Evolutionary conservation across 1,140 invertebrate species (phyloP).

Genomic region (Hycleus cichorii): DNA sequence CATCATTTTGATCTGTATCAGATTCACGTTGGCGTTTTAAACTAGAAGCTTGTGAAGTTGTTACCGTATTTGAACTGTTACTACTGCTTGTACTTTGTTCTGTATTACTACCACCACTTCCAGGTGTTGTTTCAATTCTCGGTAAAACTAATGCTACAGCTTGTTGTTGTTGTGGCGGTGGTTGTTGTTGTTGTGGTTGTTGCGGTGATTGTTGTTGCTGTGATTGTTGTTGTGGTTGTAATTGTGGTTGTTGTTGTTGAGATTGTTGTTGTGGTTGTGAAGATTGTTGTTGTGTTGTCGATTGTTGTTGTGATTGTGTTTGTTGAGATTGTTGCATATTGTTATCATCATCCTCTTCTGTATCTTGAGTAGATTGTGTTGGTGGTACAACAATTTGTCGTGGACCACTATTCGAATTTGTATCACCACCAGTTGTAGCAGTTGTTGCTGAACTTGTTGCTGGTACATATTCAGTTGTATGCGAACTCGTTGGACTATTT

Average conservation of each 20-base stretch:
- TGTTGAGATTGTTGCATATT: slow-evolving; percentile 21
- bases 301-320: slow-evolving; percentile 29
- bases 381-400: slow-evolving; percentile 42
- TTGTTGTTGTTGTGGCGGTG: slow-evolving; percentile 48
- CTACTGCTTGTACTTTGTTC: slow-evolving; percentile 34
- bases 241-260: slow-evolving; percentile 51
- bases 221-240: slow-evolving; percentile 42
- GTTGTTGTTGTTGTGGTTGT: slow-evolving; percentile 44
- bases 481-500: slow-evolving; percentile 52
- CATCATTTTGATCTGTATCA: slow-evolving; percentile 49
- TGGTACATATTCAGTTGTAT: slow-evolving; percentile 60
- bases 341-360: slow-evolving; percentile 35
- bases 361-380: slow-evolving; percentile 37
- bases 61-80: slow-evolving; percentile 44
- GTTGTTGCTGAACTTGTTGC: slow-evolving; percentile 53
- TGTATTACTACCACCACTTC: slow-evolving; percentile 27
- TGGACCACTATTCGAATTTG: slow-evolving; percentile 40
- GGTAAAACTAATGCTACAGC: slow-evolving; percentile 67
- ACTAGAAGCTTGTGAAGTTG: slow-evolving; percentile 50
- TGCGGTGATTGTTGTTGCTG: slow-evolving; percentile 47
- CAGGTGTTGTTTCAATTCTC: slow-evolving; percentile 50
- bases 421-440: too few species aligned
- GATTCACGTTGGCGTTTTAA: slow-evolving; percentile 51
- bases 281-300: slow-evolving; percentile 43
- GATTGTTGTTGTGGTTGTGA: slow-evolving; percentile 56